Evolutionary conservation across 2,113 vertebrate genomes (phyloP), one percentile per base, ranked within the genome.

Genomic region (Naja naja): DNA sequence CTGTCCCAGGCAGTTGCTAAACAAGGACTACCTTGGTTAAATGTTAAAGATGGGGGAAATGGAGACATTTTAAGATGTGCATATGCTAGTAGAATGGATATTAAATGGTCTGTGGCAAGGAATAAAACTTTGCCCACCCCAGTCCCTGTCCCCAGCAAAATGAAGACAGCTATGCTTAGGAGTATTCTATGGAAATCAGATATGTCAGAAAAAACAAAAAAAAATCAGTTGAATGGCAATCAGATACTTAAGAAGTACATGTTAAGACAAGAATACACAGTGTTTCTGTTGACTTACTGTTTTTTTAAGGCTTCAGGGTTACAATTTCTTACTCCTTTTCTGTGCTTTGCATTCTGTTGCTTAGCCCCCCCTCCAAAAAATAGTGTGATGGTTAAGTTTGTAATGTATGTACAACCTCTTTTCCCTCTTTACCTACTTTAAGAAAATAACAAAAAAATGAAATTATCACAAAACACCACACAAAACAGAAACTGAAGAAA

Each of bases 371-470:
- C 47, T 1, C 47, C 47, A 1, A 9, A 81, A 81, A 39, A 43
- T 43, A 81, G 34, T 10, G 7, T 43, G 87, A 20, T 88, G 18
- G 49, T 20, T 81, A 81, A 53, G 49, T 88, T 20, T 88, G 16
- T 88, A 81, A 49, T 54, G 87, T 88, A 53, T n/a, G 27, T 88
- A 34, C 91, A 91, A 34, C 34, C 85, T 85, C 95, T 94, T 95
- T 52, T 52, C 18, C 23, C 94, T 94, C 89, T 94, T 93, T 93
- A 94, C 91, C 95, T 95, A 94, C 93, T 93, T 97, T 97, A 97
- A 98, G 97, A 97, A 98, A 97, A 97, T 96, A 96, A 93, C 94
- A 86, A 91, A 45, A 53, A 95, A 96, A 96, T 95, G 94, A 96
- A 96, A 95, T 93, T 94, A 94, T 96, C 89, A 93, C 94, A 94